Conservation (phyloP, 2,797 vertebrate genomes). For the Protosalanx chinensis region DNA sequence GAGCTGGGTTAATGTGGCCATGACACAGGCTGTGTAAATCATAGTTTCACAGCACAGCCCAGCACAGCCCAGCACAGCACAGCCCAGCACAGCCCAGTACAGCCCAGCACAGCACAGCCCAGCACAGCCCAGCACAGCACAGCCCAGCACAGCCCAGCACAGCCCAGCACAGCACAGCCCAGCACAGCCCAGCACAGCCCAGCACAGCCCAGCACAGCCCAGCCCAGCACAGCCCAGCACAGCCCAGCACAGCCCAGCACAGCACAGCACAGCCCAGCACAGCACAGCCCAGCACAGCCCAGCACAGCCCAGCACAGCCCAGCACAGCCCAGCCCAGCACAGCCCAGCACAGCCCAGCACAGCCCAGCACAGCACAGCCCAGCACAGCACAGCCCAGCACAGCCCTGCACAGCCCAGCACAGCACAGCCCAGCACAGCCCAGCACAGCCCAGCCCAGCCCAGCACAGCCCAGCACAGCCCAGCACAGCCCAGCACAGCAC, state of each 20-base stretch:
- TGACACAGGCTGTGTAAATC: slow-evolving; percentile 19
- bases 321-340: slow-evolving; percentile 13
- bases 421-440: too few relatives aligned
- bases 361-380: slow-evolving; percentile 15
- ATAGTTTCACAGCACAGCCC: slow-evolving; percentile 13
- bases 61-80: too few relatives aligned
- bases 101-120: slow-evolving; percentile 16
- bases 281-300: slow-evolving; percentile 13
- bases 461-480: slow-evolving; percentile 11
- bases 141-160: slow-evolving; percentile 8
- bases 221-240: slow-evolving; percentile 14
- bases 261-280: too few relatives aligned
- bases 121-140: slow-evolving; percentile 13
- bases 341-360: slow-evolving; percentile 8
- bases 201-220: slow-evolving; percentile 9
- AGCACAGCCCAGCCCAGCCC: slow-evolving; percentile 13
- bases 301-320: too few relatives aligned
- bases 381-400: slow-evolving; percentile 12
- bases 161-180: slow-evolving; percentile 16
- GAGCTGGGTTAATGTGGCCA: neutral
- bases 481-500: slow-evolving; percentile 12
- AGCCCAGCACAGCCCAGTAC: slow-evolving; percentile 11
- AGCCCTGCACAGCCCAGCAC: slow-evolving; percentile 18
- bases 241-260: slow-evolving; percentile 15
- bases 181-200: slow-evolving; percentile 13